Base-by-base conservation (phyloP, 2,888 invertebrate species). In the Dasysyrphus tricinctus region DNA sequence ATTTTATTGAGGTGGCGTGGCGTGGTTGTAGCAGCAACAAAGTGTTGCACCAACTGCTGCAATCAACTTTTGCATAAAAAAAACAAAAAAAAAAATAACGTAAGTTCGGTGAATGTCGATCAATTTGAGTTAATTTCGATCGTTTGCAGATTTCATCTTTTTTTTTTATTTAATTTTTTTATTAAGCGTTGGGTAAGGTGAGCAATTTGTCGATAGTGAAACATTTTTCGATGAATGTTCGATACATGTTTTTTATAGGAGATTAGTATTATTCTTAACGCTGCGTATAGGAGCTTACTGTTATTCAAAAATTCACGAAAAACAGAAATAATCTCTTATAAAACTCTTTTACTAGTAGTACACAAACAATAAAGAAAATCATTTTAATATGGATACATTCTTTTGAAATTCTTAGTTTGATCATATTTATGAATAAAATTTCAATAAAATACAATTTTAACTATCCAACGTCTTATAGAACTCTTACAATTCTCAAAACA, bases 111-210 rank as follows among this genome's bases (percentile, higher is more conserved):
- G 77, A 86, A 82, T 86, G 86, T 86, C 86, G 86, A 78, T 82
- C 86, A 86, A 75, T 86, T 86, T 82, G 86, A 81, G 86, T 82
- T 61, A 78, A 86, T 86, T 86, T 86, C 70, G 82, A 78, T 70
- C 70, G 78, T 75, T 86, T 78, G 77, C 51, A 70, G 77, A 81
- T 86, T 81, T 69, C 57, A 75, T 85, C 67, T 80, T 76, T 42
- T 63, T 47, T 37, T 44, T 69, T 57, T 65, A 19, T 47, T 72
- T 65, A 32, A 32, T 49, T 57, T 29, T 42, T 39, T 61, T 32
- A 69, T 67, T 80, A 63, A 42, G 56, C 44, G 77, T 42, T 54
- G 54, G 59, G 69, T 54, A 34, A 65, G 67, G 59, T 65, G 51
- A 78, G 56, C 70, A 81, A 81, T 81, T 85, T 80, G 85, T 81